Evolutionary conservation across 2,113 vertebrate species (phyloP).

Genomic region (Pholis gunnellus): DNA sequence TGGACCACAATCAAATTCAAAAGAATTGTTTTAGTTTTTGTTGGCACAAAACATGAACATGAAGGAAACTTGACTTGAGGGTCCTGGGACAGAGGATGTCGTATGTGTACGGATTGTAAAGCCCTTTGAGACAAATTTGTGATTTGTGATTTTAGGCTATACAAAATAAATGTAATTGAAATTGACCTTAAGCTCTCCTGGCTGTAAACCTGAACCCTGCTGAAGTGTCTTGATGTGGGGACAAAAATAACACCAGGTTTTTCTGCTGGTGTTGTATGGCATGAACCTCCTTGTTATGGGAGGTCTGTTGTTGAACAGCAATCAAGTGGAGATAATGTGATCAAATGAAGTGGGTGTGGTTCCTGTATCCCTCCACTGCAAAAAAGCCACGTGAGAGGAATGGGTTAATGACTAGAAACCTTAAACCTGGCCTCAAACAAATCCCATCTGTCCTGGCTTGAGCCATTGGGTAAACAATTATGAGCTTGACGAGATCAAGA

Average conservation of each 20-base stretch:
- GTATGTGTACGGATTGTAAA: too few species aligned
- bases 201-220: neutral
- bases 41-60: constrained; percentile 8
- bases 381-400: constrained; percentile 35
- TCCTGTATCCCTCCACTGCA: neutral
- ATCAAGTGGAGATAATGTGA: constrained; percentile 21
- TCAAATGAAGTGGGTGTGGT: constrained; percentile 46
- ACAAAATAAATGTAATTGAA: too few species aligned
- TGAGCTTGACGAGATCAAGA: constrained; percentile 34
- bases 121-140: too few species aligned
- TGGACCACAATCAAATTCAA: neutral
- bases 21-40: neutral
- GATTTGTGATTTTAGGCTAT: too few species aligned
- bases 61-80: neutral
- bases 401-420: neutral
- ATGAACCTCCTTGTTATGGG: neutral
- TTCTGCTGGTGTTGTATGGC: neutral
- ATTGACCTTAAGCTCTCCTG: neutral
- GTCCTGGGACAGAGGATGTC: too few species aligned
- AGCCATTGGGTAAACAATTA: constrained; percentile 50
- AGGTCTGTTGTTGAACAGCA: constrained; percentile 14
- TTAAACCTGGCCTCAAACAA: constrained; percentile 26
- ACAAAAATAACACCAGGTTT: neutral
- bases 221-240: neutral
- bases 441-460: constrained; percentile 18